These are phyloP conservation scores for Eupithecia insigniata DNA, from an alignment of 2,888 invertebrate species.

Conservation along the genomic window DNA sequence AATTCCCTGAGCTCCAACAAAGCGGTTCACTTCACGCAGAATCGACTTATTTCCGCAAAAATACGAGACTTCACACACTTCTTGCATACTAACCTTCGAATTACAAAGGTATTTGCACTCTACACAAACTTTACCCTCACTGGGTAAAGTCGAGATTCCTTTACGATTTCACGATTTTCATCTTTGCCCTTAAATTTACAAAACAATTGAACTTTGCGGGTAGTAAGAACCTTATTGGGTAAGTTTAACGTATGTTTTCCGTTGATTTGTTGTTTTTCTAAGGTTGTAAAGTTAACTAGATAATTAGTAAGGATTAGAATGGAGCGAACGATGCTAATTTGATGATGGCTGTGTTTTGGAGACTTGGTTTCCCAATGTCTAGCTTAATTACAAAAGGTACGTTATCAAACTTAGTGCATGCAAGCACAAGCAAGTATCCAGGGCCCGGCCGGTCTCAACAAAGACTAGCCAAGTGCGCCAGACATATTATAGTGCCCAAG, in stretches of 20 bases:
- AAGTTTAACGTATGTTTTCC: slow-evolving; percentile 32
- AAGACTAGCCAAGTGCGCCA: too few species aligned
- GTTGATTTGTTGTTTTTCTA: not conserved
- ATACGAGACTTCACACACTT: slow-evolving; percentile 50
- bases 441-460: too few species aligned
- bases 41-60: slow-evolving; percentile 56
- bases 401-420: not conserved
- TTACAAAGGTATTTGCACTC: slow-evolving; percentile 36
- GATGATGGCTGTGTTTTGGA: slow-evolving; percentile 24
- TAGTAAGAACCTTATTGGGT: not conserved
- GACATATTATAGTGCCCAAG: too few species aligned
- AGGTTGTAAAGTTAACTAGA: slow-evolving; percentile 47
- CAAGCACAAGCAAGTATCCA: too few species aligned
- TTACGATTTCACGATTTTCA: not conserved
- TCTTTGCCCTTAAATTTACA: slow-evolving; percentile 31
- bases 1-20: slow-evolving; percentile 31
- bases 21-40: slow-evolving; percentile 46
- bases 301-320: slow-evolving; percentile 55
- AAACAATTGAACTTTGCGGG: slow-evolving; percentile 25
- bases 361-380: slow-evolving; percentile 11
- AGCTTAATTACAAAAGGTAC: not conserved
- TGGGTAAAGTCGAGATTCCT: slow-evolving; percentile 12
- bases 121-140: not conserved
- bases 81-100: slow-evolving; percentile 52
- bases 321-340: slow-evolving; percentile 30